Percentiles rank a stretch among this genome's conserved stretches.
Conservation (phyloP, 2,888 invertebrate species). For the Parnassius glacialis region DNA sequence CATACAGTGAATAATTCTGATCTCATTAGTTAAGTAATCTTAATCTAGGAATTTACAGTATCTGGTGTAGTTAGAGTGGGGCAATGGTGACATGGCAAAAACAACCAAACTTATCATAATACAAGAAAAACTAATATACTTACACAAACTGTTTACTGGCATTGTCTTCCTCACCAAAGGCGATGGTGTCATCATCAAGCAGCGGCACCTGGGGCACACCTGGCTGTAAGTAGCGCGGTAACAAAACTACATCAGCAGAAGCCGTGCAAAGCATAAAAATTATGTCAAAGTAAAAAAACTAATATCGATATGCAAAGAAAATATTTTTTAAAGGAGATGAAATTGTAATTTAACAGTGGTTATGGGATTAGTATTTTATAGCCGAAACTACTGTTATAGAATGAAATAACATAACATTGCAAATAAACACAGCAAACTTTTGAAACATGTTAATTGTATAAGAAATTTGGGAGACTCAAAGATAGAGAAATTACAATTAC, state of each 20-base stretch:
- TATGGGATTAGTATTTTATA: conserved; percentile 12
- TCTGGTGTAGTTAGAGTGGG: too few relatives aligned
- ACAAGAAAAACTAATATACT: conserved; percentile 38
- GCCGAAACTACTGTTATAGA: too few relatives aligned
- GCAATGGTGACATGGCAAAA: too few relatives aligned
- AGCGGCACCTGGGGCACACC: conserved; percentile 88
- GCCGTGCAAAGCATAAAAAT: conserved; percentile 68
- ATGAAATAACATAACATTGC: conserved; percentile 25
- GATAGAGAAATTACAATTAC: not conserved
- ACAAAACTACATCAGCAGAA: conserved; percentile 67
- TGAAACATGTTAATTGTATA: too few relatives aligned
- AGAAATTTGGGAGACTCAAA: not conserved
- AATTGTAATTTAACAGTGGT: too few relatives aligned
- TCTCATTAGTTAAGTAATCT: too few relatives aligned
- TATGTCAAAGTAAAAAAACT: too few relatives aligned
- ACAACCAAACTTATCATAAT: not conserved
- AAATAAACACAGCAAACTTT: conserved; percentile 40
- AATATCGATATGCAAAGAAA: too few relatives aligned
- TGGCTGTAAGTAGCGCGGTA: conserved; percentile 69
- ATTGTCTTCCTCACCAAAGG: conserved; percentile 92
- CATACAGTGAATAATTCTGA: too few relatives aligned
- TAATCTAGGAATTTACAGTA: too few relatives aligned
- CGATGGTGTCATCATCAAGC: conserved; percentile 91
- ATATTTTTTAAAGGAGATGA: too few relatives aligned
- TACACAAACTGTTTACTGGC: conserved; percentile 71